phyloP scores from a whole-genome alignment of 2,113 vertebrate genomes.

The Hoplias malabaricus region DNA sequence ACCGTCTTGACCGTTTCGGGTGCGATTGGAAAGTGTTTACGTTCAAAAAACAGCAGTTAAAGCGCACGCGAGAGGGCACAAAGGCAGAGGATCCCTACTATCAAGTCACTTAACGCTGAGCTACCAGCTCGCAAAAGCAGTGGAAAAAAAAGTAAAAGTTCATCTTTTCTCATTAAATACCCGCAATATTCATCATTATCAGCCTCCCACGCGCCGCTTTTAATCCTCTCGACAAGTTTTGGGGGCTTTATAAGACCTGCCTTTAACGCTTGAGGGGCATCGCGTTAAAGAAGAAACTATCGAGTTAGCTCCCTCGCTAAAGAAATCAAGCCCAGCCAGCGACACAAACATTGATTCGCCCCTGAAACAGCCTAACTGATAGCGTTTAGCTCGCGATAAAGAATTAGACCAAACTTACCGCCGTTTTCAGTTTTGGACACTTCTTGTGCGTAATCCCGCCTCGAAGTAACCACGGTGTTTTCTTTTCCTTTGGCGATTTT shows the following conservation, averaged over 20 bases:
- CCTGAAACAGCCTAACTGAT: slow-evolving; percentile 61
- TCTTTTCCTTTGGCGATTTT: slow-evolving; percentile 66
- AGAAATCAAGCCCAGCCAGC: slow-evolving; percentile 62
- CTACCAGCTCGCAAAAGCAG: too few species aligned
- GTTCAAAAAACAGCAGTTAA: slow-evolving; percentile 53
- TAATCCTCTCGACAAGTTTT: slow-evolving; percentile 54
- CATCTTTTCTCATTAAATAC: not conserved
- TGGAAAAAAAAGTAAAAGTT: slow-evolving; percentile 22
- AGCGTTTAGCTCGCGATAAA: slow-evolving; percentile 60
- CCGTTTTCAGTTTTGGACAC: slow-evolving; percentile 67
- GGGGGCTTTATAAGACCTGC: slow-evolving; percentile 37
- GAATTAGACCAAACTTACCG: slow-evolving; percentile 71
- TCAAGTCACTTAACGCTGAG: slow-evolving; percentile 61
- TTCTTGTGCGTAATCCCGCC: slow-evolving; percentile 73
- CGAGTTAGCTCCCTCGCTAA: slow-evolving; percentile 57
- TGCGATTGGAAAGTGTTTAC: slow-evolving; percentile 50
- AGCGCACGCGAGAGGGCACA: slow-evolving; percentile 67
- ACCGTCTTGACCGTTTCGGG: slow-evolving; percentile 53
- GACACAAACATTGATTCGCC: slow-evolving; percentile 62
- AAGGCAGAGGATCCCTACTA: slow-evolving; percentile 69
- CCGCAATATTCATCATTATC: slow-evolving; percentile 4
- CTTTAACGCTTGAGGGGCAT: slow-evolving; percentile 47
- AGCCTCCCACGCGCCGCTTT: slow-evolving; percentile 12
- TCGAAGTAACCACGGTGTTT: slow-evolving; percentile 70
- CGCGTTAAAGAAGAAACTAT: slow-evolving; percentile 59